These are phyloP conservation scores for Pachyuromys duprasi DNA, from an alignment of 2,797 vertebrate genomes.

Conservation along the genomic window DNA sequence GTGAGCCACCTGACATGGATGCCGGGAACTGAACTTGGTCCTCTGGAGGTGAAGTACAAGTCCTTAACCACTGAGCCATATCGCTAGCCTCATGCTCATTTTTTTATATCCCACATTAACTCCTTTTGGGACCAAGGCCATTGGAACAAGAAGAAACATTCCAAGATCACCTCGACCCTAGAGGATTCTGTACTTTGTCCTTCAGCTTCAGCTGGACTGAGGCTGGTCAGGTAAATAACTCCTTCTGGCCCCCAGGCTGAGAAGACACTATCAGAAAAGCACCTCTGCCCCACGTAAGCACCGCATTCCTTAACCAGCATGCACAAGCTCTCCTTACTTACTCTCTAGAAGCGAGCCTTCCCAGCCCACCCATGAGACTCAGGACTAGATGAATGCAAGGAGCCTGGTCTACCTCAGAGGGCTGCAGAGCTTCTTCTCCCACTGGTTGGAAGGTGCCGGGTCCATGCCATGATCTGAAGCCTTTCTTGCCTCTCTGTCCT, in stretches of 20 bases:
- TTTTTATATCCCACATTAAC: constrained; percentile 40
- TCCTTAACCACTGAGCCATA: too few relatives aligned
- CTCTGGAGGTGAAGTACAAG: too few relatives aligned
- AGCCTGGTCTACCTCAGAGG: not conserved
- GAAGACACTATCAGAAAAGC: not conserved
- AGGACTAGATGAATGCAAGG: not conserved
- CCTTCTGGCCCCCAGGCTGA: not conserved
- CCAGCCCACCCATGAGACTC: not conserved
- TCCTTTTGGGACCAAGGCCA: not conserved
- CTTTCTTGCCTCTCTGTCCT: not conserved
- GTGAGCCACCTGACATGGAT: too few relatives aligned
- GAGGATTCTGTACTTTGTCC: not conserved
- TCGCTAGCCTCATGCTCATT: too few relatives aligned
- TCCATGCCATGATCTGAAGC: too few relatives aligned
- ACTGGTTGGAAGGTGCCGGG: not conserved
- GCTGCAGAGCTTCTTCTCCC: not conserved
- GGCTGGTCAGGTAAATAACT: not conserved
- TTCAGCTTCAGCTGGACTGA: not conserved
- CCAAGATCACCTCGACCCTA: not conserved
- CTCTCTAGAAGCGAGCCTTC: not conserved
- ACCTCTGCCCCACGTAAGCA: not conserved
- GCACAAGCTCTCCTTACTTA: not conserved
- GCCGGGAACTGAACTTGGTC: too few relatives aligned
- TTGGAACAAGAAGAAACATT: constrained; percentile 35
- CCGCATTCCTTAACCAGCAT: not conserved